Percentiles rank a stretch among this genome's conserved stretches.
These are phyloP conservation scores for Anabas testudineus DNA, from an alignment of 2,797 vertebrate genomes.

Conservation along the genomic window DNA sequence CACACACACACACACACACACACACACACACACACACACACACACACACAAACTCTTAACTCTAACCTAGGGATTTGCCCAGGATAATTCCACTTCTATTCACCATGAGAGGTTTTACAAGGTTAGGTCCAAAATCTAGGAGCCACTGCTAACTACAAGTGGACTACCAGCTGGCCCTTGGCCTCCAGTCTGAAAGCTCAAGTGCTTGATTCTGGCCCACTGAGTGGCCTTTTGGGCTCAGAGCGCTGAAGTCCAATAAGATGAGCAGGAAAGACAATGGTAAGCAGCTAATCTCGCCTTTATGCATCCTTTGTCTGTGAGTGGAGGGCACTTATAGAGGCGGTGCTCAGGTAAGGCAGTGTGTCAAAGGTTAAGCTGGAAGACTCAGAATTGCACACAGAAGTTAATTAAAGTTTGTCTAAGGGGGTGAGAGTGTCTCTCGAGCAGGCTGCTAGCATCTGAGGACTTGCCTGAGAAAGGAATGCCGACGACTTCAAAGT, in stretches of 20 bases:
- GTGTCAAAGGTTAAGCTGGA: conserved; percentile 80
- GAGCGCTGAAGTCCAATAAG: conserved; percentile 73
- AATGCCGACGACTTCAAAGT: conserved; percentile 73
- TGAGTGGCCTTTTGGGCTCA: conserved; percentile 68
- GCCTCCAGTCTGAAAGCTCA: conserved; percentile 73
- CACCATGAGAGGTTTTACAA: conserved; percentile 80
- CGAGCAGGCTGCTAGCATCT: conserved; percentile 56
- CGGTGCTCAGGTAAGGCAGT: conserved; percentile 76
- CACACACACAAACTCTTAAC: conserved; percentile 59
- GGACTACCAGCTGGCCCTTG: conserved; percentile 83
- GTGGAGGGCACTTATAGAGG: conserved; percentile 67
- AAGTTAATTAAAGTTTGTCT: conserved; percentile 84
- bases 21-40: conserved; percentile 48
- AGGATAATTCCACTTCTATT: conserved; percentile 82
- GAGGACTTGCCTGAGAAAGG: conserved; percentile 65
- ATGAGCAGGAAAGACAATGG: conserved; percentile 76
- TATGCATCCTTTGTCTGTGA: conserved; percentile 68
- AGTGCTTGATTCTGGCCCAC: conserved; percentile 70
- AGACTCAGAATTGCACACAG: conserved; percentile 74
- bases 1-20: conserved; percentile 47
- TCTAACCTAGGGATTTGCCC: conserved; percentile 79
- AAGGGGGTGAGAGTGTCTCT: conserved; percentile 71
- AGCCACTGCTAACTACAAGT: conserved; percentile 74
- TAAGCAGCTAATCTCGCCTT: conserved; percentile 77
- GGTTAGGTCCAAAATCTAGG: conserved; percentile 78